Base-by-base conservation (phyloP, 37 sponge, comb jelly and placozoan species). In the Diacarnus erythraeanus region DNA sequence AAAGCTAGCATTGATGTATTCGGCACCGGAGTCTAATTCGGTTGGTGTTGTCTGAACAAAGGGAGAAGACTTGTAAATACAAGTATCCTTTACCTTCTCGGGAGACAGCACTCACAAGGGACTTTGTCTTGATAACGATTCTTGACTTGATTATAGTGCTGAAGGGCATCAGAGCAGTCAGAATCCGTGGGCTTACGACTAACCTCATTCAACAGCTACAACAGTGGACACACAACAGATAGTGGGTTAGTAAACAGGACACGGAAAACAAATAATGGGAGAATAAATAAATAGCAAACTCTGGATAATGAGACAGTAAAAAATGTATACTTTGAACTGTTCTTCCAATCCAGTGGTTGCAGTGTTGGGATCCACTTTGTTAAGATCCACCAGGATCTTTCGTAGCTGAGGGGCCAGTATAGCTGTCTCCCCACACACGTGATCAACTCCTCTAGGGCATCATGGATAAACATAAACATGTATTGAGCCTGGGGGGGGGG, bases 381-480 rank as follows among this genome's bases (percentile, higher is more conserved):
- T 42, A 57, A 93, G 60, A n/a, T 59, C 58, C 51, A 63, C 70
- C 17, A 95, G 72, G 37, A 44, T 63, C 0, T 31, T 57, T 44
- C 83, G 76, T 36, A 92, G 47, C 26, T 77, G 59, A 33, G 54
- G 18, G 18, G 80, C 61, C 0, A 60, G 40, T 10, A 92, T 77
- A 39, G 64, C 71, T 23, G 96, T 95, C 42, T 95, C 91, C 23
- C 94, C 94, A 84, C n/a, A n/a, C 96, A 94, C 0, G 80, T 84
- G 60, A 93, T 87, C 69, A 86, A 71, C 68, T 95, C 96, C 23
- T 83, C 80, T 63, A 95, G 78, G 69, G 96, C 96, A 84, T 95
- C 94, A 65, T 95, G 94, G 67, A 91, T 88, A 83, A 95, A n/a
- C n/a, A 91, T 88, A 84, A 95, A 95, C 79, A 95, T 81, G 68